Base-by-base conservation (phyloP, 2,888 invertebrate genomes). In the Sminthurides aquaticus region DNA sequence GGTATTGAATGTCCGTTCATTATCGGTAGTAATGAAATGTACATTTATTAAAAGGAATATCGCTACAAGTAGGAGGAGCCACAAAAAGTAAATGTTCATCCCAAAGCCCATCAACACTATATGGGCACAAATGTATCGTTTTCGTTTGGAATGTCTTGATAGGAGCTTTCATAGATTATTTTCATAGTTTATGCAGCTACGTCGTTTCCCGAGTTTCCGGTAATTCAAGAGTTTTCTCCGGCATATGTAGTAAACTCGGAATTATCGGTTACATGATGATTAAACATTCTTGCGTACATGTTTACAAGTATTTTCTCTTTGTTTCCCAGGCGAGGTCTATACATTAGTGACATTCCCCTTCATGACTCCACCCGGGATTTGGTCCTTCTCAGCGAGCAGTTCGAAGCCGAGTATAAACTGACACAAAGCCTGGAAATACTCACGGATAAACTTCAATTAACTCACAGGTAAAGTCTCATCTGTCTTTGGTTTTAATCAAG, bases 301-400 rank as follows among this genome's bases (percentile, higher is more conserved):
- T 5, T 34, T 34, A 20, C 52, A n/a, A n/a, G n/a, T n/a, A n/a
- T 52, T 52, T 20, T 20, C 20, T 52, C 20, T 20, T 52, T 52
- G 52, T 15, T 64, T 77, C 79, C 48, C 77, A 91, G 93, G 72
- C 87, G 92, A 60, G 94, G 95, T 1, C 84, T 97, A 27, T 93
- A 89, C 79, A 87, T 97, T 76, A 91, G 93, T 67, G 96, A 97
- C 80, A 91, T 96, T 69, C 96, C 96, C 1, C 83, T 96, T 24
- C 96, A 96, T 77, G 96, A 96, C 78, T 94, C 96, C 1, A 96
- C 96, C 2, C 83, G 96, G 66, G 96, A 96, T 81, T 82, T 97
- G 76, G 95, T 97, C 5, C 83, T 97, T 75, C 88, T 96, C 84
- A 95, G 94, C 5, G 96, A 96, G 79, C 94, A 95, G 79, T 96